These are phyloP conservation scores for Melitaea athalia DNA, from an alignment of 2,888 invertebrate genomes.

Conservation along the genomic window DNA sequence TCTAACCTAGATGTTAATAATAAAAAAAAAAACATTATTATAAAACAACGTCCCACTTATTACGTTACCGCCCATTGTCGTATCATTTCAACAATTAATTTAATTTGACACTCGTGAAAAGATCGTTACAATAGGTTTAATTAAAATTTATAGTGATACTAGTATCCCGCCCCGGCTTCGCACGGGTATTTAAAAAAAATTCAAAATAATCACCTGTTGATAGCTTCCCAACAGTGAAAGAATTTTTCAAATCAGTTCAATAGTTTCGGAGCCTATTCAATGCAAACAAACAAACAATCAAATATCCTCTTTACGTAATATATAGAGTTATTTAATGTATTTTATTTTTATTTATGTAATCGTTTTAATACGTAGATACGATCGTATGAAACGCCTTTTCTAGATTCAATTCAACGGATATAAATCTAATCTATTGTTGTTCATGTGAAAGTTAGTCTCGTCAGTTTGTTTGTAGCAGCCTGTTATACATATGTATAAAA, in stretches of 20 bases:
- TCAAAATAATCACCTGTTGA: too few species aligned
- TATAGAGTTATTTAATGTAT: not conserved
- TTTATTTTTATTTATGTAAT: not conserved
- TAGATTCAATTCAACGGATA: not conserved
- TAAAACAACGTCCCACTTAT: conserved; percentile 2
- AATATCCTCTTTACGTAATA: too few species aligned
- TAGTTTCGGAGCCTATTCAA: too few species aligned
- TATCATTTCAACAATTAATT: not conserved
- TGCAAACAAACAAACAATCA: too few species aligned
- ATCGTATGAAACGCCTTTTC: not conserved
- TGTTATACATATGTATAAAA: too few species aligned
- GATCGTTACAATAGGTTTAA: conserved; percentile 3
- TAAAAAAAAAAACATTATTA: not conserved
- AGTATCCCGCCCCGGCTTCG: too few species aligned
- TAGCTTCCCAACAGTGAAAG: too few species aligned
- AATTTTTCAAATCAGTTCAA: too few species aligned
- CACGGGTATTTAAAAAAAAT: too few species aligned
- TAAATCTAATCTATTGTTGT: not conserved
- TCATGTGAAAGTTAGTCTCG: not conserved
- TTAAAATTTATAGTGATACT: not conserved
- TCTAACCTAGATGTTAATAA: not conserved
- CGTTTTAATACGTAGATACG: not conserved
- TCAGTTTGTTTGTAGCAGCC: not conserved
- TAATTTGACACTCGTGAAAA: conserved; percentile 5
- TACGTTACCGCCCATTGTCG: not conserved